phyloP scores from a whole-genome alignment of 2,797 vertebrate genomes.

The Echeneis naucrates region DNA sequence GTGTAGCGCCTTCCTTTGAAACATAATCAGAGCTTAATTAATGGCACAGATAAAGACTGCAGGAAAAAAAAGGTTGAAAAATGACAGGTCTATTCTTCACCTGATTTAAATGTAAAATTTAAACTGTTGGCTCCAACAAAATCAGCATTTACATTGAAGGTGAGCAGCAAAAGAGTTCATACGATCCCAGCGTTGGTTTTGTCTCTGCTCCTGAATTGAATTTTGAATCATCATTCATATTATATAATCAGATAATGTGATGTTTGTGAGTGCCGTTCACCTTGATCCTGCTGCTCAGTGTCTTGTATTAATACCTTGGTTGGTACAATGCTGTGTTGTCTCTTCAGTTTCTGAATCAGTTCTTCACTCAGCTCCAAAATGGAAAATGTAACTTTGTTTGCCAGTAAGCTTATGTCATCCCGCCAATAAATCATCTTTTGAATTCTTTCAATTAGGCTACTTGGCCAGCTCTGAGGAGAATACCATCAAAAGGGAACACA shows the following conservation, averaged over 20 bases:
- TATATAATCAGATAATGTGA: constrained; percentile 25
- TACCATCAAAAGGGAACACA: constrained; percentile 33
- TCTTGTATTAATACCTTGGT: constrained; percentile 53
- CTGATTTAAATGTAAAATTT: constrained; percentile 52
- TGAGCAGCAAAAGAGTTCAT: constrained; percentile 14
- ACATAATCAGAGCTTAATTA: constrained; percentile 34
- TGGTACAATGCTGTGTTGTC: constrained; percentile 45
- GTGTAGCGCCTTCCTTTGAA: not conserved
- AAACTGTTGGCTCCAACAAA: constrained; percentile 1
- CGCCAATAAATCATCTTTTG: constrained; percentile 66
- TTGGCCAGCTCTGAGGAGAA: constrained; percentile 56
- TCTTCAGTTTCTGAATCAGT: constrained; percentile 42
- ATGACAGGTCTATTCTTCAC: constrained; percentile 29
- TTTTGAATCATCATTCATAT: constrained; percentile 33
- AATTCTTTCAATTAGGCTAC: constrained; percentile 65
- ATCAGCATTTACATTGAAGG: constrained; percentile 10
- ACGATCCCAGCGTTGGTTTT: constrained; percentile 1
- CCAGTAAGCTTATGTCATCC: constrained; percentile 52
- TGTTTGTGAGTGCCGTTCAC: constrained; percentile 47
- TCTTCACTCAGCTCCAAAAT: constrained; percentile 52
- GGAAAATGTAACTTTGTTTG: constrained; percentile 40
- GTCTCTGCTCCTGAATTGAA: constrained; percentile 7
- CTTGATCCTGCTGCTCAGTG: constrained; percentile 27
- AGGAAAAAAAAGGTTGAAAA: constrained; percentile 15
- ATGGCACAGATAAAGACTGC: not conserved